These are phyloP conservation scores for Tethea ocularis DNA, from an alignment of 2,888 invertebrate species.

Conservation along the genomic window DNA sequence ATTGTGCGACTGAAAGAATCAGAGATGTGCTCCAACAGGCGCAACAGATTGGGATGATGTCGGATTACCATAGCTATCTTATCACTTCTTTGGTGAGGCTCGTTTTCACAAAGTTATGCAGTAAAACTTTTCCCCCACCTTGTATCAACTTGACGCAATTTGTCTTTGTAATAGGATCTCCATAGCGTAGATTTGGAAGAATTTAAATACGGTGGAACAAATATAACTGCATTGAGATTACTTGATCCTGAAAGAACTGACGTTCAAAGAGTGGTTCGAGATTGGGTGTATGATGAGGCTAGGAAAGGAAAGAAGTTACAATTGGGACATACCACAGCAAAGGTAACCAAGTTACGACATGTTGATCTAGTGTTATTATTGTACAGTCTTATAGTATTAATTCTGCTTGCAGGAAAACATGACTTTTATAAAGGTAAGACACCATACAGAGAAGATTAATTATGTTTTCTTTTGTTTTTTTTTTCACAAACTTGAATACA, in stretches of 20 bases:
- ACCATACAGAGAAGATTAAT: no score
- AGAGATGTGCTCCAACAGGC: constrained; percentile 95
- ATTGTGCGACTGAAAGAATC: constrained; percentile 94
- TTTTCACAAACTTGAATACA: constrained; percentile 11
- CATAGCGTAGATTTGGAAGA: constrained; percentile 96
- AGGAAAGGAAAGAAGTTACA: constrained; percentile 86
- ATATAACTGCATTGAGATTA: constrained; percentile 96
- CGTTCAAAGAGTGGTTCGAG: constrained; percentile 89
- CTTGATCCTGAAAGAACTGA: constrained; percentile 93
- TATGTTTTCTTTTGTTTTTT: constrained; percentile 9
- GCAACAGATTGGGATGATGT: constrained; percentile 98
- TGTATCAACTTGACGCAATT: constrained; percentile 20
- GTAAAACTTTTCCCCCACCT: constrained; percentile 23
- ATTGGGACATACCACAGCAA: constrained; percentile 81
- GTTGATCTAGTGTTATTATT: constrained; percentile 16
- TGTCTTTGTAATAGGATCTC: constrained; percentile 86
- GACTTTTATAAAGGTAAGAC: constrained; percentile 88
- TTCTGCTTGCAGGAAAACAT: constrained; percentile 85
- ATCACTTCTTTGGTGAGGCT: constrained; percentile 93
- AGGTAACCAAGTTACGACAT: constrained; percentile 59
- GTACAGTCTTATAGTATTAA: constrained; percentile 17
- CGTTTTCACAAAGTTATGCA: constrained; percentile 22
- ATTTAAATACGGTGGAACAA: constrained; percentile 97
- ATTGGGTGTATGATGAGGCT: constrained; percentile 91
- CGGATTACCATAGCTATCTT: constrained; percentile 96